These are phyloP conservation scores for Dendrolimus kikuchii DNA, from an alignment of 1,140 invertebrate species.

Conservation along the genomic window DNA sequence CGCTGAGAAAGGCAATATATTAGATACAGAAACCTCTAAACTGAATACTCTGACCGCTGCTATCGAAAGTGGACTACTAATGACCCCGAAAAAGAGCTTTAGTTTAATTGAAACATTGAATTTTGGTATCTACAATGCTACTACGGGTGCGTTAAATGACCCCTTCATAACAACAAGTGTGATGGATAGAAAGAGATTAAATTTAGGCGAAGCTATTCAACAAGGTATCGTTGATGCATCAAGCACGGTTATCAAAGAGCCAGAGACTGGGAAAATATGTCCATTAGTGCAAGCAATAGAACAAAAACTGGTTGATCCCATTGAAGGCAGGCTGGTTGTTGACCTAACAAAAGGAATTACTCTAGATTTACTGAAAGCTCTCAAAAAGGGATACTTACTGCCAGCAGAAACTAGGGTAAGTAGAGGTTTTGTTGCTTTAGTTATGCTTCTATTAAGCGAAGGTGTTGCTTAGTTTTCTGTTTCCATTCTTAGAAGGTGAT, in stretches of 20 bases:
- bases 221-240: conserved; percentile 88
- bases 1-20: conserved; percentile 86
- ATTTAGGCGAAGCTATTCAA: conserved; percentile 83
- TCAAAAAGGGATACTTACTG: conserved; percentile 88
- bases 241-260: conserved; percentile 87
- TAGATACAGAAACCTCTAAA: conserved; percentile 87
- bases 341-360: conserved; percentile 76
- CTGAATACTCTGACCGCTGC: conserved; percentile 82
- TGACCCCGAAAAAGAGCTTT: conserved; percentile 83
- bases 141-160: conserved; percentile 84
- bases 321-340: conserved; percentile 79
- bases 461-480: conserved; percentile 64
- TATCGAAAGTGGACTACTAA: conserved; percentile 83
- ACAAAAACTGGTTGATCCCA: conserved; percentile 82
- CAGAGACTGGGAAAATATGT: conserved; percentile 80
- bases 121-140: conserved; percentile 87
- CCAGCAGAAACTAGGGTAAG: conserved; percentile 94
- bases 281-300: conserved; percentile 86
- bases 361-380: conserved; percentile 89
- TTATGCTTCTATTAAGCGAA: conserved; percentile 58
- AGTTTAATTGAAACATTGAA: conserved; percentile 87
- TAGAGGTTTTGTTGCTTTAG: conserved; percentile 42
- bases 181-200: conserved; percentile 79
- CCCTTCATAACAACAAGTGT: conserved; percentile 82
- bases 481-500: conserved; percentile 57